Evolutionary conservation across 1,140 invertebrate genomes (phyloP).

Genomic region (Helicoverpa zea): DNA sequence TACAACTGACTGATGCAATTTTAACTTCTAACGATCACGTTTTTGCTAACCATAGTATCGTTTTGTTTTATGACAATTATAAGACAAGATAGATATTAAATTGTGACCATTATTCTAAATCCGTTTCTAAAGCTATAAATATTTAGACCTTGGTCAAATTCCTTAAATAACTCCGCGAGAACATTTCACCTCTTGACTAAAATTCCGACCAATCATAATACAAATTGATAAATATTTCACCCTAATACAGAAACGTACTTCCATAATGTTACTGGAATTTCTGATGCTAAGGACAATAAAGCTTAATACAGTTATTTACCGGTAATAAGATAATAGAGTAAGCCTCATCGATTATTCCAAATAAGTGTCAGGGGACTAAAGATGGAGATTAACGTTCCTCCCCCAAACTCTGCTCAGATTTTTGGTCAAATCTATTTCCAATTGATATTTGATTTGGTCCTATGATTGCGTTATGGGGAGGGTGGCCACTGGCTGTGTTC

Average conservation of each 20-base stretch:
- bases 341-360: slow-evolving; percentile 50
- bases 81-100: no score
- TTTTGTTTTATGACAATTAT: not conserved
- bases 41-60: not conserved
- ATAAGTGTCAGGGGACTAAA: slow-evolving; percentile 48
- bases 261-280: not conserved
- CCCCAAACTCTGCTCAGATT: slow-evolving; percentile 38
- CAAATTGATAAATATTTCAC: not conserved
- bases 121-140: no score
- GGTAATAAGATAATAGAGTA: slow-evolving; percentile 45
- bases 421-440: slow-evolving; percentile 51
- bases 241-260: not conserved
- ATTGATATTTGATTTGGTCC: slow-evolving; percentile 52
- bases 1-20: not conserved
- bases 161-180: no score
- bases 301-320: slow-evolving; percentile 37
- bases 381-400: slow-evolving; percentile 40
- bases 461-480: slow-evolving; percentile 48
- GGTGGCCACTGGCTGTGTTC: slow-evolving; percentile 38
- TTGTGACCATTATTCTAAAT: no score
- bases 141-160: no score
- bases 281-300: slow-evolving; percentile 6
- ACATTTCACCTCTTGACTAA: no score
- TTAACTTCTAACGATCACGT: not conserved
- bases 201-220: no score